phyloP scores from a whole-genome alignment of 2,797 vertebrate species.

The Hapalemur alaotrensis region DNA sequence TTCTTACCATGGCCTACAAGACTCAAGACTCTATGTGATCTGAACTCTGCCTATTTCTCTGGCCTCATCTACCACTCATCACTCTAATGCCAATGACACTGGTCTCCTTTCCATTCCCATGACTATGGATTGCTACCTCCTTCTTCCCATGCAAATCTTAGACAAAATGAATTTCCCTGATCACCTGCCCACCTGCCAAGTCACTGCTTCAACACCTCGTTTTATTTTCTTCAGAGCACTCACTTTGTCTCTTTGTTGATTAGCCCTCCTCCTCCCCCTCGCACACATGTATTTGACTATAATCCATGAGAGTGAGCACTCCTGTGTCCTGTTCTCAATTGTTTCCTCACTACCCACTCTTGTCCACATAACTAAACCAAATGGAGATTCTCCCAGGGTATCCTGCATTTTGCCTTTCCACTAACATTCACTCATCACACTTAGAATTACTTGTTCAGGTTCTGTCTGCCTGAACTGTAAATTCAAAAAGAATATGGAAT shows the following conservation, averaged over 20 bases:
- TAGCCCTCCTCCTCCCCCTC: background rate
- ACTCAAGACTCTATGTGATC: background rate
- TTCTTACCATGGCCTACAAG: background rate
- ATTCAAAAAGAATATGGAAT: background rate
- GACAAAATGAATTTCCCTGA: background rate
- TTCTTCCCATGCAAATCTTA: background rate
- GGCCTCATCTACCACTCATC: background rate
- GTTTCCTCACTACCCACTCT: background rate
- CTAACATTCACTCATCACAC: background rate
- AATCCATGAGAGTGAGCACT: background rate
- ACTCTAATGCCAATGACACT: background rate
- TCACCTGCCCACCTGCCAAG: background rate
- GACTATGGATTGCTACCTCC: background rate
- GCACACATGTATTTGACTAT: background rate
- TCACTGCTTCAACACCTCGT: background rate
- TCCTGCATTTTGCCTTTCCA: background rate
- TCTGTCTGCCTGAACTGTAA: background rate
- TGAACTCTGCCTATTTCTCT: background rate
- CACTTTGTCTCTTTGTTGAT: background rate
- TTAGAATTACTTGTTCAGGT: background rate
- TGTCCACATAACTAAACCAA: background rate
- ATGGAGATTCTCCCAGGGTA: background rate
- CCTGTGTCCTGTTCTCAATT: background rate
- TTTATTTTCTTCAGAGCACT: slow-evolving; percentile 9
- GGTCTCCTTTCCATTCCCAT: background rate